Conservation (phyloP, 2,888 invertebrate genomes). For the Tupiocoris notatus region DNA sequence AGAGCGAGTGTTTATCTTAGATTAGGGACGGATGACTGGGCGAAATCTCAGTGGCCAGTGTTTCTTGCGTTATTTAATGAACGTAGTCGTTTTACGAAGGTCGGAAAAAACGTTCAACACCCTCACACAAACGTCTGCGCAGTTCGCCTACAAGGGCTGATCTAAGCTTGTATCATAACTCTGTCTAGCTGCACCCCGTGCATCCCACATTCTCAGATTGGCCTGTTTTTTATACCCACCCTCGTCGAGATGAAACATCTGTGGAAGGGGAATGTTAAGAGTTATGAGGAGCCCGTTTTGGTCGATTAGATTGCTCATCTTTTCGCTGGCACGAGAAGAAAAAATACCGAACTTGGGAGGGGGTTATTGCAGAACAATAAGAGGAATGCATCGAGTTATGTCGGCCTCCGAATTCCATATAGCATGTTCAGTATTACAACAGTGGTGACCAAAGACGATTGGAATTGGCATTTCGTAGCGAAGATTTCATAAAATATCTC, state of each 20-base stretch:
- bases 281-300: constrained; percentile 5
- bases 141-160: neutral
- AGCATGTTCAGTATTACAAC: too few species aligned
- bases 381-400: too few species aligned
- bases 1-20: constrained; percentile 36
- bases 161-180: neutral
- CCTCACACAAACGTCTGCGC: neutral
- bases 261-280: neutral
- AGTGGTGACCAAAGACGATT: too few species aligned
- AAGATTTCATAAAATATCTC: too few species aligned
- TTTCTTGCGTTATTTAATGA: constrained; percentile 41
- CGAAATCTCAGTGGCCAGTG: constrained; percentile 39
- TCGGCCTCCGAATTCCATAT: too few species aligned
- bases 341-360: too few species aligned
- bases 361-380: too few species aligned
- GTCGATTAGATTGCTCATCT: constrained; percentile 30
- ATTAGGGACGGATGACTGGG: constrained; percentile 41
- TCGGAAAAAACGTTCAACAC: neutral
- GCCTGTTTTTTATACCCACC: constrained; percentile 17
- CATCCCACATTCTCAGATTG: constrained; percentile 39
- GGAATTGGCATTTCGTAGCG: too few species aligned
- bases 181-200: constrained; percentile 16
- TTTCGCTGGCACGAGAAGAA: neutral
- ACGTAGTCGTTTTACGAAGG: neutral
- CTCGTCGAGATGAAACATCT: neutral